These are phyloP conservation scores for Lysiphlebus fabarum DNA, from an alignment of 1,140 invertebrate species.

Conservation along the genomic window DNA sequence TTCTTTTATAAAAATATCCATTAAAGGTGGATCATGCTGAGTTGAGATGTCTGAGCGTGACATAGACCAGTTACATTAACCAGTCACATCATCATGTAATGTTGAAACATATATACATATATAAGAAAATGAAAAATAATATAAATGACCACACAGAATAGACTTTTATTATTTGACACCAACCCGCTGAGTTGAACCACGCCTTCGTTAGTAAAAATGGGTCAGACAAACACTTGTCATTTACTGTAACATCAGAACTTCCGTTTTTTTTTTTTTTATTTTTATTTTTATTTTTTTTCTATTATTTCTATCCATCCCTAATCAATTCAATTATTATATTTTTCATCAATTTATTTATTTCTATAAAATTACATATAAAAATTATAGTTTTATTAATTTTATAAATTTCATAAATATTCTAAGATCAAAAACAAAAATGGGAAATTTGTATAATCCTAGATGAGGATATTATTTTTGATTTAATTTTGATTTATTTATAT, in stretches of 20 bases:
- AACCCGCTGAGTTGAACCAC: constrained; percentile 13
- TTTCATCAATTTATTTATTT: constrained; percentile 4
- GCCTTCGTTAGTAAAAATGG: constrained; percentile 25
- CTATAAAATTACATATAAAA: too few relatives aligned
- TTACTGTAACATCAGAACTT: constrained; percentile 5
- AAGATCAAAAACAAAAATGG: too few relatives aligned
- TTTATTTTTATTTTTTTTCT: too few relatives aligned
- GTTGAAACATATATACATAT: neutral
- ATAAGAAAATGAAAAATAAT: neutral
- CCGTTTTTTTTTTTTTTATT: neutral
- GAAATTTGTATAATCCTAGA: too few relatives aligned
- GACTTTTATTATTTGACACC: neutral
- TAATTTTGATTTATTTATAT: too few relatives aligned
- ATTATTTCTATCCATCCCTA: too few relatives aligned
- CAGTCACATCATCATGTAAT: constrained; percentile 1
- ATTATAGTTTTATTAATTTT: too few relatives aligned
- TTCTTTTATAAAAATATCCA: too few relatives aligned
- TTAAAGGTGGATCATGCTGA: too few relatives aligned
- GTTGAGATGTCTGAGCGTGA: neutral
- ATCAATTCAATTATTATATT: constrained; percentile 4
- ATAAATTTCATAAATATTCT: too few relatives aligned
- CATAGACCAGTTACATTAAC: constrained; percentile 8
- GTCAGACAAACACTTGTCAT: constrained; percentile 26
- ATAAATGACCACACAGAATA: constrained; percentile 7
- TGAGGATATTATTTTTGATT: too few relatives aligned